phyloP scores from a whole-genome alignment of 2,888 invertebrate species.

The Caenorhabditis plicata region DNA sequence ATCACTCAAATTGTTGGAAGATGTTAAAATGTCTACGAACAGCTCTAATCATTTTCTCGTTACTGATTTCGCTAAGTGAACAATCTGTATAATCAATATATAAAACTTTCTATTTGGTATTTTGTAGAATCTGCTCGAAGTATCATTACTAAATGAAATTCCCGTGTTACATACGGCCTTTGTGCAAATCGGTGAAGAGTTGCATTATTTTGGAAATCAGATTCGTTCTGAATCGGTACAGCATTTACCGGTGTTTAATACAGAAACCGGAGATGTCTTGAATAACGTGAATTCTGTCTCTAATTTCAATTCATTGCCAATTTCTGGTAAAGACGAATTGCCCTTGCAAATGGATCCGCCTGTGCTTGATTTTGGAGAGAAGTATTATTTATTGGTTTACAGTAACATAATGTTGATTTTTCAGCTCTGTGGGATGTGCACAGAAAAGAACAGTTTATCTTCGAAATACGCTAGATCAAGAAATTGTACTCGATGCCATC shows the following conservation, averaged over 20 bases:
- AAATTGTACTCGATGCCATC: conserved; percentile 33
- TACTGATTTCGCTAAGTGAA: no score
- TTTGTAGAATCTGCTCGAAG: conserved; percentile 2
- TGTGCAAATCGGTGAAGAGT: conserved; percentile 75
- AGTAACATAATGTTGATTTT: background rate
- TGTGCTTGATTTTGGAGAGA: conserved; percentile 45
- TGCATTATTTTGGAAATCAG: conserved; percentile 72
- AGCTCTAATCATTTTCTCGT: background rate
- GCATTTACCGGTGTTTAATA: conserved; percentile 8
- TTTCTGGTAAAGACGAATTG: conserved; percentile 25
- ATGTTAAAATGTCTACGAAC: background rate
- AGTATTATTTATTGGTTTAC: conserved; percentile 13
- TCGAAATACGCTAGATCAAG: conserved; percentile 23
- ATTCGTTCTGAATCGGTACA: conserved; percentile 13
- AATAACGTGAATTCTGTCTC: no score
- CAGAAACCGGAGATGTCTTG: background rate
- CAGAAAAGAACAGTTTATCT: conserved; percentile 30
- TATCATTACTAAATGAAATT: conserved; percentile 32
- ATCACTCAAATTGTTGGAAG: no score
- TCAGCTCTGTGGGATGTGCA: conserved; percentile 40
- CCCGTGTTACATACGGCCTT: conserved; percentile 72
- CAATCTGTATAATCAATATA: no score
- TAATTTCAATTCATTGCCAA: conserved; percentile 22
- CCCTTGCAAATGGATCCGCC: conserved; percentile 46
- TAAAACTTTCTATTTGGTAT: no score